Conservation (phyloP, 2,797 vertebrate genomes). For the Chloroceryle amazona region DNA sequence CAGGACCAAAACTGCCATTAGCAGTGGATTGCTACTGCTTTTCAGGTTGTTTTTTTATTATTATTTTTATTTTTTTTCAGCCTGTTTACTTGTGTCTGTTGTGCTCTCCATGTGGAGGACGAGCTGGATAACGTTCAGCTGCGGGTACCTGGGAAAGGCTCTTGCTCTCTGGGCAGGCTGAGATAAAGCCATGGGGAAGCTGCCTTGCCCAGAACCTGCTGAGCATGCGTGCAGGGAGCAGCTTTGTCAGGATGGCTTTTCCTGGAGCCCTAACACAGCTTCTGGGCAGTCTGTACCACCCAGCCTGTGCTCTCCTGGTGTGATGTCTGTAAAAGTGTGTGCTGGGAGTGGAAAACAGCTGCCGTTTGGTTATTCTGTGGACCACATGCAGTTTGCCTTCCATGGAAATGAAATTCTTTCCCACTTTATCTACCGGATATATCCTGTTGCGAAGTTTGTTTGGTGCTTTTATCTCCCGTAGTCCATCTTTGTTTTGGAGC, state of each 20-base stretch:
- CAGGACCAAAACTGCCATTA: fast-evolving
- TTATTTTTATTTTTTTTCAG: neutral
- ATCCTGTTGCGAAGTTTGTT: constrained; percentile 14
- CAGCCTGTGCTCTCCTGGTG: neutral
- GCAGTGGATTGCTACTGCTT: neutral
- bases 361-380: neutral
- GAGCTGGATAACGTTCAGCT: neutral
- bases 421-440: neutral
- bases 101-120: fast-evolving
- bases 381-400: neutral
- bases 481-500: constrained; percentile 24
- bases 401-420: neutral
- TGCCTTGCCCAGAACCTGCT: neutral
- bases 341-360: constrained; percentile 22
- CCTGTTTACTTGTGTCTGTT: fast-evolving
- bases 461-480: neutral
- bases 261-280: fast-evolving
- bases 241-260: neutral
- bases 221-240: neutral
- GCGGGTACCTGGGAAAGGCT: neutral
- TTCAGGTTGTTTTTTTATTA: too few species aligned
- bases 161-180: neutral
- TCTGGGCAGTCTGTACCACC: neutral
- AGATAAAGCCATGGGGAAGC: neutral
- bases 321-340: neutral